Base-by-base conservation (phyloP, 2,888 invertebrate genomes). In the Atethmia centrago region DNA sequence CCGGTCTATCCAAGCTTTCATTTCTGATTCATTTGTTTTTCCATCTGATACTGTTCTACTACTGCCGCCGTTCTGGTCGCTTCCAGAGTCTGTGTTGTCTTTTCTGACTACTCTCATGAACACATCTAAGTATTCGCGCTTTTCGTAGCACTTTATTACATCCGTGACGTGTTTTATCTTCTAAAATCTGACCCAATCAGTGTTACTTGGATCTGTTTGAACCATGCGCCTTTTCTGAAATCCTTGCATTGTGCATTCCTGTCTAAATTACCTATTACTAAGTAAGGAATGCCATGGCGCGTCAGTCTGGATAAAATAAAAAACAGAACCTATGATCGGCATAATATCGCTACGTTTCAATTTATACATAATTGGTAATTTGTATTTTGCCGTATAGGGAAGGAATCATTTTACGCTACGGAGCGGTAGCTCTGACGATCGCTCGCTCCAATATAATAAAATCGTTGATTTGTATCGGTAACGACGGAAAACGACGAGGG, bases 381-480 rank as follows among this genome's bases (percentile, higher is more conserved):
- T 80, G 25, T 74, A 67, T 75, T 21, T 62, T 53, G 65, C 80
- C 49, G 51, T 56, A 56, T 40, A 74, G 28, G 55, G 45, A 31
- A 47, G 10, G 36, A 62, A 65, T 81, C 62, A 58, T 58, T 80
- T 78, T 63, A 14, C 62, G 51, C 3, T 63, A 53, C 61, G 40
- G 40, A 66, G 19, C 53, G 81, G 62, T 42, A 55, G 49, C 61
- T 45, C 65, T 79, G 73, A 42, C 53, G 53, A 64, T 53, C 67
- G 62, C 51, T 66, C 51, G 47, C 47, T 74, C 12, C 74, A 51
- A 77, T 80, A 75, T 67, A 66, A 75, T 66, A 74, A 78, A 75
- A 67, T 81, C 14, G 75, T 42, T 31, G 77, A 63, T 51, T 75
- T 81, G 81, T 81, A 65, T 77, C 65, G 74, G 61, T 36, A 65